A percentile compares a stretch with the other conserved stretches of the same genome.
These are phyloP conservation scores for Drymodes brunneopygia DNA, from an alignment of 2,113 vertebrate species.

Conservation along the genomic window DNA sequence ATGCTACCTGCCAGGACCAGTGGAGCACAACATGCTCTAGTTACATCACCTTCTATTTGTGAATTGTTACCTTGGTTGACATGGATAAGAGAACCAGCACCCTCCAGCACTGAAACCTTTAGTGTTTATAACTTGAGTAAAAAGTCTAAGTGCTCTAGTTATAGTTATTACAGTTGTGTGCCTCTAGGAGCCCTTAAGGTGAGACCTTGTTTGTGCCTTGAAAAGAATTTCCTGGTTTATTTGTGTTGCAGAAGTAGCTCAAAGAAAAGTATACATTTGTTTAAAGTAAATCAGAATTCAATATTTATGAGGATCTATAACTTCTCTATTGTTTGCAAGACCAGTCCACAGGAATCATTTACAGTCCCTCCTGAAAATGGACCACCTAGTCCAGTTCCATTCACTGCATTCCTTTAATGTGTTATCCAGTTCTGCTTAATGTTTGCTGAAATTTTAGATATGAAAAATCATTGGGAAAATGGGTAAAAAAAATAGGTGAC, in stretches of 20 bases:
- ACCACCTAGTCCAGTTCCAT: neutral
- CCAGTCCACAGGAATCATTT: neutral
- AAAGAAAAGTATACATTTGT: neutral
- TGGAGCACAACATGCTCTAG: slow-evolving; percentile 19
- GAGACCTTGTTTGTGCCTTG: neutral
- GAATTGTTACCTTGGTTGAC: slow-evolving; percentile 46
- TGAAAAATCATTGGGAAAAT: neutral
- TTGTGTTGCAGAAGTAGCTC: neutral
- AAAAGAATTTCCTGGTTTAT: neutral
- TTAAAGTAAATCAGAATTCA: neutral
- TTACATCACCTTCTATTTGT: slow-evolving; percentile 52
- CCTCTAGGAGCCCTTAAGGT: neutral
- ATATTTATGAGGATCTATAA: neutral
- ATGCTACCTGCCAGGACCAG: slow-evolving; percentile 19
- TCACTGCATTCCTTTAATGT: neutral
- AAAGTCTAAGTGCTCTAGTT: neutral
- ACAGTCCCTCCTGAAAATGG: neutral
- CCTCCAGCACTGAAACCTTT: neutral
- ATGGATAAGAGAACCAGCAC: neutral
- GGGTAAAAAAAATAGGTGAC: neutral
- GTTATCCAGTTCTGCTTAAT: neutral
- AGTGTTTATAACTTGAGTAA: neutral
- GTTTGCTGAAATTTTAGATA: neutral
- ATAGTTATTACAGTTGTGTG: neutral
- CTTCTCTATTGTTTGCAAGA: neutral